These are phyloP conservation scores for Prosapia bicincta DNA, from an alignment of 2,888 invertebrate species.

Conservation along the genomic window DNA sequence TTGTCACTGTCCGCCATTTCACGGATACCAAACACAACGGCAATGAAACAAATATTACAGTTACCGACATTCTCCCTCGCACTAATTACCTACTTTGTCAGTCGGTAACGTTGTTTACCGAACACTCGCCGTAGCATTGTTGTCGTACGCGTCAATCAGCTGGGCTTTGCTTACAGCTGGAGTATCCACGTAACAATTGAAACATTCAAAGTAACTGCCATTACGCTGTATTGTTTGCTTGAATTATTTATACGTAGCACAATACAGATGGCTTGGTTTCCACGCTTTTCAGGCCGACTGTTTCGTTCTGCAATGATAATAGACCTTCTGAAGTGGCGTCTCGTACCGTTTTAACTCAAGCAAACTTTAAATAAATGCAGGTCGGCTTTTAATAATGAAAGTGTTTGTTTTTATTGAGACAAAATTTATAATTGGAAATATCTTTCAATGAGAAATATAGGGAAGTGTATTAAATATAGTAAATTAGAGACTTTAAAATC, in stretches of 20 bases:
- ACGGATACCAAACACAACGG: background rate
- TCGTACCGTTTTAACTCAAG: background rate
- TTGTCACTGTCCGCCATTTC: no score
- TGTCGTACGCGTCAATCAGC: background rate
- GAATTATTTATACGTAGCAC: background rate
- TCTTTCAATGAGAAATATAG: no score
- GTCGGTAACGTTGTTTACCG: background rate
- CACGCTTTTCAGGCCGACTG: background rate
- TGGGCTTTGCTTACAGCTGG: background rate
- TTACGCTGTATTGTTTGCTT: background rate
- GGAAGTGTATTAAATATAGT: no score
- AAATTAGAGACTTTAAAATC: no score
- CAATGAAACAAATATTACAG: background rate
- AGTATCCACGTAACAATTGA: slow-evolving; percentile 3
- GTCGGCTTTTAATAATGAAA: no score
- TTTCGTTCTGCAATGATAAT: background rate
- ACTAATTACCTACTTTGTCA: background rate
- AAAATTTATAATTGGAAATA: no score
- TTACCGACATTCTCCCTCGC: background rate
- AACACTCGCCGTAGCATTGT: background rate
- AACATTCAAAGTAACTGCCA: background rate
- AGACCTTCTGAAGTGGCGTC: background rate
- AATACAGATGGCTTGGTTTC: background rate
- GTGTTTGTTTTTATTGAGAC: no score
- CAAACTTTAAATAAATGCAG: background rate